Evolutionary conservation across 2,797 vertebrate genomes (phyloP).

Genomic region (Chelonia mydas): DNA sequence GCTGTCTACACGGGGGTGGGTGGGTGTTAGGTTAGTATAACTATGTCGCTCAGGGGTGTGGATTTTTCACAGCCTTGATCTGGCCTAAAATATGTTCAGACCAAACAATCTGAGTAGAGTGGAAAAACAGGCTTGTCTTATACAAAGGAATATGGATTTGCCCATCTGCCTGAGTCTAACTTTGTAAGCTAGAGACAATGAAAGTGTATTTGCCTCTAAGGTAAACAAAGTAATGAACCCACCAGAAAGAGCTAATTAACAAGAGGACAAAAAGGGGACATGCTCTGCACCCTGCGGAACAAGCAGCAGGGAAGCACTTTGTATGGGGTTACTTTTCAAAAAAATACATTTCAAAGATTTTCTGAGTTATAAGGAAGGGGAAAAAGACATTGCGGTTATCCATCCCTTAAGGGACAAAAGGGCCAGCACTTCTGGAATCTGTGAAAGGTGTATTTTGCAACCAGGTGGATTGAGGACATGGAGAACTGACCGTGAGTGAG

Average conservation of each 20-base stretch:
- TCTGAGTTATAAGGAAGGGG: neutral
- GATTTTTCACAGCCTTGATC: neutral
- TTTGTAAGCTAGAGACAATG: neutral
- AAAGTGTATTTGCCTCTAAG: neutral
- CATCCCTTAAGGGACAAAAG: neutral
- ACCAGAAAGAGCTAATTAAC: neutral
- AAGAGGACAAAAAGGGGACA: neutral
- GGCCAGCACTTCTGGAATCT: neutral
- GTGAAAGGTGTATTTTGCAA: neutral
- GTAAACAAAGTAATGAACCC: no score
- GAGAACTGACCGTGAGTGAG: neutral
- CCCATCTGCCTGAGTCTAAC: neutral
- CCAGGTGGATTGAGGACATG: neutral
- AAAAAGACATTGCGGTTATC: neutral
- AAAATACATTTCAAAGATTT: neutral
- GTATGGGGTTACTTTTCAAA: neutral
- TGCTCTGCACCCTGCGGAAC: neutral
- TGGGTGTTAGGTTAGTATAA: neutral
- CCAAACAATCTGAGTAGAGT: neutral
- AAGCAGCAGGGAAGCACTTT: neutral
- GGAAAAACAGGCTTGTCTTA: neutral
- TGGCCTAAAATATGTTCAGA: neutral
- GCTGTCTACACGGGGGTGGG: neutral
- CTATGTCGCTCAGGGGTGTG: neutral
- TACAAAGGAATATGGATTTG: neutral